These are phyloP conservation scores for Helogale parvula DNA, from an alignment of 2,113 vertebrate species.

Conservation along the genomic window DNA sequence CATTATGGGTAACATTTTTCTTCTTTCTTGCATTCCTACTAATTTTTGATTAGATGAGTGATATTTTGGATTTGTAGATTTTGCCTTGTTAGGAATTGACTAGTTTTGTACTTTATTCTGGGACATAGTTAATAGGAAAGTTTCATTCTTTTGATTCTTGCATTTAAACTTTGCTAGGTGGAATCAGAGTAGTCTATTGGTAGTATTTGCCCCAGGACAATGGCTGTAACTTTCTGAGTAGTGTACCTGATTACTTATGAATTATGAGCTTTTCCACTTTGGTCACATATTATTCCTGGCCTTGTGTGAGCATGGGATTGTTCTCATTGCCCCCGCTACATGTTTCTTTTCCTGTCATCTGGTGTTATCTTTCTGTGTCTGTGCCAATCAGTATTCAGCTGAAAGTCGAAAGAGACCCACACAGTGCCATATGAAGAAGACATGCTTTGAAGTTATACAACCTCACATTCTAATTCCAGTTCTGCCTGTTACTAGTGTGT, in stretches of 20 bases:
- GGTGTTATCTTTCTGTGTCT: background rate
- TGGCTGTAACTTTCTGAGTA: background rate
- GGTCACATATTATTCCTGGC: background rate
- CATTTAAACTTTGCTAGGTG: background rate
- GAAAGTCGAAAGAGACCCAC: background rate
- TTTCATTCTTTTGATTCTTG: background rate
- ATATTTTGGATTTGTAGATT: background rate
- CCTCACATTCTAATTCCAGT: background rate
- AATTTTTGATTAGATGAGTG: background rate
- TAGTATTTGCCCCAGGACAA: background rate
- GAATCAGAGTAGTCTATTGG: background rate
- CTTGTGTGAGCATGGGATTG: background rate
- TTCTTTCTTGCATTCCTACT: background rate
- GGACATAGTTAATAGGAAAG: background rate
- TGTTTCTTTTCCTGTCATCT: background rate
- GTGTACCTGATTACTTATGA: background rate
- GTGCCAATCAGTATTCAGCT: background rate
- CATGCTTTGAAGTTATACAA: background rate
- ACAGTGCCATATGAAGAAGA: background rate
- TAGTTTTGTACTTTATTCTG: conserved; percentile 5
- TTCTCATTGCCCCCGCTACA: background rate
- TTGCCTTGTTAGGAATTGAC: background rate
- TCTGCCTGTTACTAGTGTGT: background rate
- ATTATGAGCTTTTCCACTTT: background rate
- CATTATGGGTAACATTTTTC: background rate